These are phyloP conservation scores for Amazona finschi DNA, from an alignment of 2,797 vertebrate genomes.

Conservation along the genomic window DNA sequence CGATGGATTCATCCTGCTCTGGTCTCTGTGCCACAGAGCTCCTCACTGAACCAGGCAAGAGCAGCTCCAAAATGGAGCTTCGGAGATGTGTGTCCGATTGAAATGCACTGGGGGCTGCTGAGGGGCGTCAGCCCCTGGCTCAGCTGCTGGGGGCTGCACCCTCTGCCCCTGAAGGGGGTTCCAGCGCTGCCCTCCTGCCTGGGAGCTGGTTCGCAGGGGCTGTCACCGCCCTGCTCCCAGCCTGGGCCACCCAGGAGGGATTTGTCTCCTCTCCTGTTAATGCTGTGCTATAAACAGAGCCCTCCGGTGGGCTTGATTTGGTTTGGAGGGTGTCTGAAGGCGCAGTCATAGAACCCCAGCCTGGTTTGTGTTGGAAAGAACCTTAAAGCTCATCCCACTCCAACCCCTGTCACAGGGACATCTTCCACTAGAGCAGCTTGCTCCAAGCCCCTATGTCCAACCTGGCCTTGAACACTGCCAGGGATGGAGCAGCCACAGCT, in stretches of 20 bases:
- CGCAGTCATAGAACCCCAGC: accelerated
- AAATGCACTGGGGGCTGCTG: background rate
- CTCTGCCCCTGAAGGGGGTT: background rate
- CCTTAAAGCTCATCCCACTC: background rate
- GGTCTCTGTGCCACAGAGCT: background rate
- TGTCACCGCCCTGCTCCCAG: background rate
- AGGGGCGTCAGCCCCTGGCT: background rate
- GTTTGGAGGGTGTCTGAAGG: background rate
- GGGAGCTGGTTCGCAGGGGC: background rate
- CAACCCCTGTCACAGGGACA: background rate
- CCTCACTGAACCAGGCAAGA: background rate
- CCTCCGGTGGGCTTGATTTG: background rate
- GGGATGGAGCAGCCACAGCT: too few species aligned
- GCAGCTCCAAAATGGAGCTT: background rate
- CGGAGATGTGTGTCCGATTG: accelerated
- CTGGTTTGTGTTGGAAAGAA: background rate
- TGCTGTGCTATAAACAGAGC: background rate
- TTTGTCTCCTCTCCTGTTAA: background rate
- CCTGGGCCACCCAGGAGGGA: background rate
- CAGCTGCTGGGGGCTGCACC: background rate
- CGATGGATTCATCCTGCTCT: background rate
- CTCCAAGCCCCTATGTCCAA: too few species aligned
- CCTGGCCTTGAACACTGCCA: too few species aligned
- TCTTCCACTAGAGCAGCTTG: background rate
- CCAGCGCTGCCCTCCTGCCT: accelerated